Percentiles rank a stretch among this genome's conserved stretches.
These are phyloP conservation scores for Dichetophora obliterata DNA, from an alignment of 2,888 invertebrate species.

Conservation along the genomic window DNA sequence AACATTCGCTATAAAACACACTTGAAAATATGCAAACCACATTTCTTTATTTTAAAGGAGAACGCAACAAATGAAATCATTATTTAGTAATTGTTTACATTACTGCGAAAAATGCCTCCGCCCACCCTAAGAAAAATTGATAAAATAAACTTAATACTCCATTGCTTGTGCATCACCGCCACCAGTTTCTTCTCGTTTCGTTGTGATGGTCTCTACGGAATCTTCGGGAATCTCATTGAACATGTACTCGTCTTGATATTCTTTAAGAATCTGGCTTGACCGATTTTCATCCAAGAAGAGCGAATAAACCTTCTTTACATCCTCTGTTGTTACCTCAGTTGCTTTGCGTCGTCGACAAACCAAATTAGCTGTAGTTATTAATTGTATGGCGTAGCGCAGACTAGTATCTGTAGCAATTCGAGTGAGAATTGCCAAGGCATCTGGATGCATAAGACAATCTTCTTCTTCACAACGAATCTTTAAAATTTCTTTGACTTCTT, in stretches of 20 bases:
- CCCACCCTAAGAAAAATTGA: background rate
- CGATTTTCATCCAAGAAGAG: conserved; percentile 94
- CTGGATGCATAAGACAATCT: conserved; percentile 93
- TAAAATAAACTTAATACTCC: conserved; percentile 58
- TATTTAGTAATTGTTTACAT: background rate
- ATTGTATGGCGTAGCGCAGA: conserved; percentile 95
- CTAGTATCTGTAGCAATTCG: conserved; percentile 94
- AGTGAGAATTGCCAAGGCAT: conserved; percentile 91
- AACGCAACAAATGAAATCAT: background rate
- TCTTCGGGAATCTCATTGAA: conserved; percentile 76
- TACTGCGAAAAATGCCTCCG: background rate
- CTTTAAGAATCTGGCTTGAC: conserved; percentile 92
- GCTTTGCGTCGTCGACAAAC: conserved; percentile 92
- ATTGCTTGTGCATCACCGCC: conserved; percentile 62
- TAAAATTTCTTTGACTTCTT: conserved; percentile 91
- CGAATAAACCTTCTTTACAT: conserved; percentile 95
- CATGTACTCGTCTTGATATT: conserved; percentile 97
- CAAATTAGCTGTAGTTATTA: conserved; percentile 95
- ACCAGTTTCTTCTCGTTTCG: conserved; percentile 56
- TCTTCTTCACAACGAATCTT: conserved; percentile 98
- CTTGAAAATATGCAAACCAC: no score
- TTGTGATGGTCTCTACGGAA: conserved; percentile 53
- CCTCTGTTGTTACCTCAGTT: conserved; percentile 85
- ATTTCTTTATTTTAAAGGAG: conserved; percentile 44
- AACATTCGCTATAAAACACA: no score